Percentiles rank a stretch among this genome's conserved stretches.
phyloP scores from a whole-genome alignment of 2,888 invertebrate genomes.

The Atethmia centrago region DNA sequence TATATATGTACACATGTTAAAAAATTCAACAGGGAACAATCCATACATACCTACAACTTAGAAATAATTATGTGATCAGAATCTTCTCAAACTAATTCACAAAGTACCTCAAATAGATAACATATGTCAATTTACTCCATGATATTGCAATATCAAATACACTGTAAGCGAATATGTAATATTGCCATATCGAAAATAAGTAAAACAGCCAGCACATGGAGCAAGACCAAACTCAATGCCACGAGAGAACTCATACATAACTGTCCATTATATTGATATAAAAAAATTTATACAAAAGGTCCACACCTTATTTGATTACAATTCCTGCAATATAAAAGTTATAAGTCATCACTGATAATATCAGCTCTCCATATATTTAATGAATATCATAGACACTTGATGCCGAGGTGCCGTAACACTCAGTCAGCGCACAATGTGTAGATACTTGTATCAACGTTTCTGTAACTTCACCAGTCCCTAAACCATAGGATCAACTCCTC shows the following conservation, averaged over 20 bases:
- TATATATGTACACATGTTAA: constrained; percentile 84
- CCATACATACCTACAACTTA: constrained; percentile 67
- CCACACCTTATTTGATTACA: constrained; percentile 88
- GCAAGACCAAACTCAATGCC: constrained; percentile 82
- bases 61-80: constrained; percentile 70
- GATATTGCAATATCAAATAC: constrained; percentile 60
- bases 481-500: constrained; percentile 88
- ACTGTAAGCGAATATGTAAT: constrained; percentile 54
- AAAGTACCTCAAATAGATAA: constrained; percentile 61
- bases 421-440: constrained; percentile 78
- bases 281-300: constrained; percentile 89
- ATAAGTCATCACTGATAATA: constrained; percentile 81
- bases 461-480: constrained; percentile 84
- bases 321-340: constrained; percentile 87
- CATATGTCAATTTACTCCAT: constrained; percentile 59
- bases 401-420: constrained; percentile 79
- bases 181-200: constrained; percentile 55
- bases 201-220: constrained; percentile 63
- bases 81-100: constrained; percentile 53
- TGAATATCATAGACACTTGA: constrained; percentile 76
- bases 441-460: constrained; percentile 77
- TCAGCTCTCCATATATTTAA: constrained; percentile 74
- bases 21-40: constrained; percentile 82
- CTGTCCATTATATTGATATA: constrained; percentile 82
- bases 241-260: constrained; percentile 87